phyloP scores from a whole-genome alignment of 2,888 invertebrate species.

The Orgyia antiqua region DNA sequence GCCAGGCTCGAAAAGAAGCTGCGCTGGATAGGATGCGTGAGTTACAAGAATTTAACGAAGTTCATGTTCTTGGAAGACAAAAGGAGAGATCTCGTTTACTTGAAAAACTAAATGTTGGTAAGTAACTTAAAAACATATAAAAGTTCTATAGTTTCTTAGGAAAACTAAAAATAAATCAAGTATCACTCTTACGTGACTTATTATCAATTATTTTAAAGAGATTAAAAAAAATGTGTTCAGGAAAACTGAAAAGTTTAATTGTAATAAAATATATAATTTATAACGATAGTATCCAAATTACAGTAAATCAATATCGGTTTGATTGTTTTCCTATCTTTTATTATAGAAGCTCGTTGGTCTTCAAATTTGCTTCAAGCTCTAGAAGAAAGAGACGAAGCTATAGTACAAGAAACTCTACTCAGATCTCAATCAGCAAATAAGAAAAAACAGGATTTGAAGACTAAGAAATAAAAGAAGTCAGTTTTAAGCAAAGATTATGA shows the following conservation, averaged over 20 bases:
- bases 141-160: no score
- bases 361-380: slow-evolving; percentile 40
- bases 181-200: no score
- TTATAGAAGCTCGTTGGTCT: slow-evolving; percentile 45
- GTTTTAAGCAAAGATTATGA: slow-evolving; percentile 1
- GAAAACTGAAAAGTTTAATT: no score
- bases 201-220: no score
- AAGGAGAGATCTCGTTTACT: slow-evolving; percentile 38
- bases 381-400: slow-evolving; percentile 50
- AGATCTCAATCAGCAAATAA: slow-evolving; percentile 41
- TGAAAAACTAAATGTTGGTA: slow-evolving; percentile 54
- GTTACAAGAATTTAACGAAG: slow-evolving; percentile 49
- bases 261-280: no score
- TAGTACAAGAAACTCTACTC: slow-evolving; percentile 37
- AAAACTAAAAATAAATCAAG: no score
- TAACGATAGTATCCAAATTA: no score
- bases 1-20: slow-evolving; percentile 39
- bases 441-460: slow-evolving; percentile 48
- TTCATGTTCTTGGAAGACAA: slow-evolving; percentile 44
- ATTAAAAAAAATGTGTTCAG: no score
- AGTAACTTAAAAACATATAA: no score
- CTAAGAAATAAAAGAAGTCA: slow-evolving; percentile 8
- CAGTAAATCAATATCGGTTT: no score
- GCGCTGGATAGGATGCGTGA: slow-evolving; percentile 49
- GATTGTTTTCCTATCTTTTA: no score